Evolutionary conservation across 2,113 vertebrate species (phyloP).

Genomic region (Bolborhynchus lineola): DNA sequence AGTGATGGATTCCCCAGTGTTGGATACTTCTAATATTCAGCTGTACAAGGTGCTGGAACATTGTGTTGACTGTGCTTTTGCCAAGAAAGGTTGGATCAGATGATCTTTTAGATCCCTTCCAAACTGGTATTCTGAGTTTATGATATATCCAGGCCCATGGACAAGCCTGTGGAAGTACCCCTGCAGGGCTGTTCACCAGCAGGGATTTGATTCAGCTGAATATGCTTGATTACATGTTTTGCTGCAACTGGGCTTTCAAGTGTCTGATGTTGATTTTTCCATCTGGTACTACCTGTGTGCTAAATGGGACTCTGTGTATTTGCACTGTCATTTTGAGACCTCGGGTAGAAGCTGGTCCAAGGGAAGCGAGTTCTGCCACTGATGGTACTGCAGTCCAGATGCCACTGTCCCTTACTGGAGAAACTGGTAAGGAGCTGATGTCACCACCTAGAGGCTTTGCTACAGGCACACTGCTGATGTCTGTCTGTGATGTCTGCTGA

Average conservation of each 20-base stretch:
- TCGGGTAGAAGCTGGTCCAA: not conserved
- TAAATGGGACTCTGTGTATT: accelerated
- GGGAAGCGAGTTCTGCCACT: not conserved
- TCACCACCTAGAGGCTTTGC: not conserved
- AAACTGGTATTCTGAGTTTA: not conserved
- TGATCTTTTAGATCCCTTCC: not conserved
- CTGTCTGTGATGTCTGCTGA: not conserved
- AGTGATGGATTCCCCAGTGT: not conserved
- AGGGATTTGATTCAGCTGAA: not conserved
- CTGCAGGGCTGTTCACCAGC: not conserved
- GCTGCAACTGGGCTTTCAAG: not conserved
- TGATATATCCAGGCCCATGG: not conserved
- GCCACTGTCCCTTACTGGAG: not conserved
- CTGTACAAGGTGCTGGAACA: not conserved
- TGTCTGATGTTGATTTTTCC: not conserved
- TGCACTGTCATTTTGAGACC: not conserved
- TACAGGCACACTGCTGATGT: not conserved
- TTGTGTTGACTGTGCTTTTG: not conserved
- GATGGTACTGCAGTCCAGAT: not conserved
- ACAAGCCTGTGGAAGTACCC: not conserved
- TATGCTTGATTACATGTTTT: not conserved
- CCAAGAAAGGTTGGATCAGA: not conserved
- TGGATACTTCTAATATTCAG: not conserved
- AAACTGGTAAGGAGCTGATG: not conserved
- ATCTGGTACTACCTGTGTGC: not conserved